Base-by-base conservation (phyloP, 2,797 vertebrate genomes). In the Smutsia gigantea region DNA sequence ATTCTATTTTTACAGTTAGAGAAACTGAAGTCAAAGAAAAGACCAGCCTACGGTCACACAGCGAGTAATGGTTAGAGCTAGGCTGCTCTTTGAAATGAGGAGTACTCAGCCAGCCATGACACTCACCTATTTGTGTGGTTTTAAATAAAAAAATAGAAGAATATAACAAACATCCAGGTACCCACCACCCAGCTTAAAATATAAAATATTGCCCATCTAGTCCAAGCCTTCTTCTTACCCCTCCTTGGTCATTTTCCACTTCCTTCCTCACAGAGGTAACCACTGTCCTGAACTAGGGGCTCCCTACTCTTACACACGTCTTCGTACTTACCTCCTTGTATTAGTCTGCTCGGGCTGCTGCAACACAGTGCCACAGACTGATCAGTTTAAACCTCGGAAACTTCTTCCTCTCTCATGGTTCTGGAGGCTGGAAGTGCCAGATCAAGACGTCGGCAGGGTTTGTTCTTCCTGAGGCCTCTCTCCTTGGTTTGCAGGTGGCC, bases 1-100 rank as follows among this genome's bases (percentile, higher is more conserved):
- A 34, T 84, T 85, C 77, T 92, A 34, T 66, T 59, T 94, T 88
- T 79, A 57, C 37, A 84, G n/a, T n/a, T 66, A 75, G 17, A 93
- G 74, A 86, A 85, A 88, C 29, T 10, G 17, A 84, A 69, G 53
- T 5, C 61, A 69, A 37, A 27, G 46, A 37, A 25, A 1, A 66
- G 34, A 61, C 51, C 29, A 25, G 42, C 19, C 39, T 18, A 55
- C 11, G 42, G 29, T 53, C 23, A 25, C 27, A 59, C 0, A 3
- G 69, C 42, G 23, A 81, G 42, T 27, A 51, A 19, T 1, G 5
- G 34, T 17, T 12, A 23, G 15, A 89, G 31, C 15, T 42, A 25
- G 29, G 69, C 31, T 88, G 27, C 39, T 21, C 49, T 27, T 27
- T 4, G 49, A 63, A 51, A 78, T 42, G 37, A 25, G 23, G 53